Conservation (phyloP, 2,797 vertebrate species). For the Typhlichthys subterraneus region DNA sequence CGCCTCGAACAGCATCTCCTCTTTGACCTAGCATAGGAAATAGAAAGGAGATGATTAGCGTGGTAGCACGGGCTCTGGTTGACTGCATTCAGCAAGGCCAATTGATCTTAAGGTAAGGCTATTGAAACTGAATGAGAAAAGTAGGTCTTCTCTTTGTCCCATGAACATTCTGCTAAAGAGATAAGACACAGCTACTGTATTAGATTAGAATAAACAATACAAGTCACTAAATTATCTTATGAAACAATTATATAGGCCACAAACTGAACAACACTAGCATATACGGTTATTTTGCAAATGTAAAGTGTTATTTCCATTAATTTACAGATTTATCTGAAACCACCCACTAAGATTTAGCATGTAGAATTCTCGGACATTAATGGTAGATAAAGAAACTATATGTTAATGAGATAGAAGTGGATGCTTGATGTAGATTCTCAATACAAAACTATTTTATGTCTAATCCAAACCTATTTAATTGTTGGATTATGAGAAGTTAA, state of each 20-base stretch:
- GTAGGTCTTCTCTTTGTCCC: neutral
- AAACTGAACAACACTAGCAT: neutral
- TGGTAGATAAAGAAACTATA: neutral
- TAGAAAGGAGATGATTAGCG: conserved; percentile 13
- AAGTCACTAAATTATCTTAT: neutral
- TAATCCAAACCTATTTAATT: too few species aligned
- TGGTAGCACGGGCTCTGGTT: too few species aligned
- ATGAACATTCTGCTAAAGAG: conserved; percentile 22
- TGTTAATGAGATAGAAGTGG: too few species aligned
- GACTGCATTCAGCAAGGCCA: conserved; percentile 5
- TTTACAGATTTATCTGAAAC: too few species aligned
- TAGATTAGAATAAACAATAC: too few species aligned
- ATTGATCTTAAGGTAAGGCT: conserved; percentile 6
- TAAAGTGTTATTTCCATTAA: neutral
- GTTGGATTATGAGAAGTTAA: too few species aligned
- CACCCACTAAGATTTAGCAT: too few species aligned
- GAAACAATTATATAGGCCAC: neutral
- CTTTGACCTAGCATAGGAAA: conserved; percentile 85
- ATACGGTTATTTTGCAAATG: conserved; percentile 1
- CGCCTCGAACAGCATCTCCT: conserved; percentile 96
- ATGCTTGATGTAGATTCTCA: too few species aligned
- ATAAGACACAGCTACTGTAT: neutral
- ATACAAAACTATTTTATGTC: too few species aligned
- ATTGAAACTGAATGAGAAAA: conserved; percentile 4
- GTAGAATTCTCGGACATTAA: neutral